These are phyloP conservation scores for Dinothrombium tinctorium DNA, from an alignment of 1,140 invertebrate species.

Conservation along the genomic window DNA sequence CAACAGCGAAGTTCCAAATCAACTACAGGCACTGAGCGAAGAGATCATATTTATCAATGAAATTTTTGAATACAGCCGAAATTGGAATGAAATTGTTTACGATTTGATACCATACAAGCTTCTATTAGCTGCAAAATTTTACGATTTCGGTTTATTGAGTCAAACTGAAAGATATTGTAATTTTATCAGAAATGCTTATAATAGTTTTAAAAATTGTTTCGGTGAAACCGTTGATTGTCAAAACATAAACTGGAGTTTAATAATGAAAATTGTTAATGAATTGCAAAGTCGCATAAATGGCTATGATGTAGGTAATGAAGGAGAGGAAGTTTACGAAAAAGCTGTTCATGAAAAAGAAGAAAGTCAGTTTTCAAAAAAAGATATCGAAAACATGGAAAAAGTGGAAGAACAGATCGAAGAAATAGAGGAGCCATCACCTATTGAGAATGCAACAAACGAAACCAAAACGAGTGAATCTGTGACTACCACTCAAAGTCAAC, in stretches of 20 bases:
- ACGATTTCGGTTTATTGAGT: constrained; percentile 9
- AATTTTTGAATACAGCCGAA: constrained; percentile 3
- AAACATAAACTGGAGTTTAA: constrained; percentile 2
- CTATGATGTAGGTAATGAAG: too few species aligned
- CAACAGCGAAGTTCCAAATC: too few species aligned
- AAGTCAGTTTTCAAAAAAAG: too few species aligned
- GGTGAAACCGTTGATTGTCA: not conserved
- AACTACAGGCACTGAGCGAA: too few species aligned
- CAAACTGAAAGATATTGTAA: constrained; percentile 6
- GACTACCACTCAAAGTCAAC: too few species aligned
- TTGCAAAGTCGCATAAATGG: not conserved
- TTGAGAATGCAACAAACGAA: too few species aligned
- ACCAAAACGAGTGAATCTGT: too few species aligned
- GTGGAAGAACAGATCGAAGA: too few species aligned
- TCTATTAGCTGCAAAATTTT: constrained; percentile 6
- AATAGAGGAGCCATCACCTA: too few species aligned
- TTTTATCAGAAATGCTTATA: not conserved
- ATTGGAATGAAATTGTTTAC: not conserved
- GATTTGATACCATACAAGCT: constrained; percentile 6
- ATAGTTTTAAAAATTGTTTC: not conserved
- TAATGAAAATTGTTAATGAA: not conserved
- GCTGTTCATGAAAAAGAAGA: too few species aligned
- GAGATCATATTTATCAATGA: constrained; percentile 6
- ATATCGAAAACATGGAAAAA: too few species aligned
- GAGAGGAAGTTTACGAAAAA: too few species aligned